Evolutionary conservation across 2,113 vertebrate species (phyloP).

Genomic region (Connochaetes taurinus): DNA sequence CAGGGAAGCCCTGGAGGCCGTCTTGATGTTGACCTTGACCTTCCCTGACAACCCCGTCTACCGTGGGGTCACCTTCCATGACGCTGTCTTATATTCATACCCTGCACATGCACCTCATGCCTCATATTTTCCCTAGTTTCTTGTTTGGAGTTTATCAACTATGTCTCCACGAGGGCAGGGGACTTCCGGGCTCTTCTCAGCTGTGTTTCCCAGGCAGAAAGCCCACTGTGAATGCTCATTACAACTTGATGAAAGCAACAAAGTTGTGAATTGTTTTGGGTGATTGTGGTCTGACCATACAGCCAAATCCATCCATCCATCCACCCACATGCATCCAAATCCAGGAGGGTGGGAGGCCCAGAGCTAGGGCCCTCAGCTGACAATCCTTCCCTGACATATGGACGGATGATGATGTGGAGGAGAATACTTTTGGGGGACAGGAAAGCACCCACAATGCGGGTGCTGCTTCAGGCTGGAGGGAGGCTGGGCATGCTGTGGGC

Average conservation of each 20-base stretch:
- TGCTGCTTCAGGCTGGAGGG: background rate
- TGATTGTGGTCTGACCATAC: background rate
- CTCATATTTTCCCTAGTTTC: background rate
- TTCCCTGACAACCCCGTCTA: background rate
- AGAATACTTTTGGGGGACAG: background rate
- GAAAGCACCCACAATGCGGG: fast-evolving
- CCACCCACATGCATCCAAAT: background rate
- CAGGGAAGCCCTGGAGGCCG: background rate
- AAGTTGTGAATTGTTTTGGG: background rate
- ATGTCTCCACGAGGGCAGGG: background rate
- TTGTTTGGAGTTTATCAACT: background rate
- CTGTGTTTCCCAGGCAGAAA: background rate
- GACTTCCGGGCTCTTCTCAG: background rate
- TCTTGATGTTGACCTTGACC: background rate
- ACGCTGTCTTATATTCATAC: background rate
- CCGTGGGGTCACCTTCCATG: background rate
- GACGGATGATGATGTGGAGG: background rate
- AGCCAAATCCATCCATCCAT: background rate
- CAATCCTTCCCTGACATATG: background rate
- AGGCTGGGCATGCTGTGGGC: fast-evolving
- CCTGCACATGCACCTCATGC: background rate
- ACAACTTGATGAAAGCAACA: background rate
- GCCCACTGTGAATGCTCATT: background rate
- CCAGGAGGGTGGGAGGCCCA: background rate
- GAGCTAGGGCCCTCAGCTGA: background rate